Conservation (phyloP, 2,797 vertebrate genomes). For the Sebastes dallii region DNA sequence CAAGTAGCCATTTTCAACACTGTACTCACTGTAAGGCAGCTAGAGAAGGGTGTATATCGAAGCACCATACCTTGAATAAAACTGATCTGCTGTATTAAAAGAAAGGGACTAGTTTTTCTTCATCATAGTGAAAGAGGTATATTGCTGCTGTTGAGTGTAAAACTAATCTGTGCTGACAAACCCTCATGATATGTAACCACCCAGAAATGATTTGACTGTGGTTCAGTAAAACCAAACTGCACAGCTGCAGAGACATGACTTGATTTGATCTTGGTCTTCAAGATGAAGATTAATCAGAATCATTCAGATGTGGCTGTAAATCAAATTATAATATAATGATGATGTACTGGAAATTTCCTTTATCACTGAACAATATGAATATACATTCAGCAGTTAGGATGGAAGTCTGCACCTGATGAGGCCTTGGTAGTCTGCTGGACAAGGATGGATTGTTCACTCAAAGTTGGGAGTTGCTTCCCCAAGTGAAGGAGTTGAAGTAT, state of each 20-base stretch:
- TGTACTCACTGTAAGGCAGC: conserved; percentile 14
- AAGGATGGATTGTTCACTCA: not conserved
- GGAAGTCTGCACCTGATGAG: not conserved
- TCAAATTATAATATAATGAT: not conserved
- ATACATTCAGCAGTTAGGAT: not conserved
- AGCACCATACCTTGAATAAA: not conserved
- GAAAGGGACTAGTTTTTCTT: not conserved
- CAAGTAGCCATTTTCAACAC: conserved; percentile 11
- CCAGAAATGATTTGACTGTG: not conserved
- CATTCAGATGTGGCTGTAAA: not conserved
- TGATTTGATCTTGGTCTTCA: not conserved
- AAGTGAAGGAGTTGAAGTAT: not conserved
- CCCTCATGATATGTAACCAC: not conserved
- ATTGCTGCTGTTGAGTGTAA: not conserved
- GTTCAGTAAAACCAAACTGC: not conserved
- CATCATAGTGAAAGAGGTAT: not conserved
- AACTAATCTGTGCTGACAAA: not conserved
- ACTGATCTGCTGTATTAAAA: not conserved
- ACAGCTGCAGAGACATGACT: not conserved
- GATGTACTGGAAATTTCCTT: not conserved
- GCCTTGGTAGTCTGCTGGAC: not conserved
- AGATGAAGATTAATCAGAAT: not conserved
- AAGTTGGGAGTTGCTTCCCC: not conserved
- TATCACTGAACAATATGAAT: not conserved
- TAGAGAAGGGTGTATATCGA: not conserved